These are phyloP conservation scores for Larimichthys polyactis DNA, from an alignment of 2,113 vertebrate species.

Conservation along the genomic window DNA sequence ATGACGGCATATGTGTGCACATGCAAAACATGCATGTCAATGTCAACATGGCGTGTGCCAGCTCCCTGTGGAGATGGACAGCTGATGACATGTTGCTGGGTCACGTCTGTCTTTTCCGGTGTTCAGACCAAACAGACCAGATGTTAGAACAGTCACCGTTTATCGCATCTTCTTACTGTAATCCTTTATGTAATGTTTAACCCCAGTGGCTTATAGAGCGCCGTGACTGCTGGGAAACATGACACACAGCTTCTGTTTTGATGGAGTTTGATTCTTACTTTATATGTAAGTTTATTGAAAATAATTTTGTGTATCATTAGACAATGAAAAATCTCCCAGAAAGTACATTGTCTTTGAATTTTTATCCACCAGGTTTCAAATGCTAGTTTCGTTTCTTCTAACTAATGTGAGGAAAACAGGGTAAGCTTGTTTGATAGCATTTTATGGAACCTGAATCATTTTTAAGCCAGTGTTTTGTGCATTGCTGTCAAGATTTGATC, in stretches of 20 bases:
- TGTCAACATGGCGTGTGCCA: background rate
- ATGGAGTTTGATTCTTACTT: too few relatives aligned
- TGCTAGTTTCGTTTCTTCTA: background rate
- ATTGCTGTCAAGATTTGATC: too few relatives aligned
- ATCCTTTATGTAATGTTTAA: slow-evolving; percentile 72
- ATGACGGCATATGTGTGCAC: background rate
- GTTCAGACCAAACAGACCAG: slow-evolving; percentile 44
- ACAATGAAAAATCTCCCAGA: too few relatives aligned
- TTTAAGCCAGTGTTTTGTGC: too few relatives aligned
- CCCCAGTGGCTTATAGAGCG: slow-evolving; percentile 29
- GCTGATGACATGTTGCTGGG: slow-evolving; percentile 40
- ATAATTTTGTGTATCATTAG: background rate
- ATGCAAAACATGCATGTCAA: background rate
- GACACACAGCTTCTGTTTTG: background rate
- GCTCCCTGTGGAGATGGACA: slow-evolving; percentile 18
- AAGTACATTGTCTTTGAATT: too few relatives aligned
- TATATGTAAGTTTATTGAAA: background rate
- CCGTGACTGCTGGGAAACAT: slow-evolving; percentile 21
- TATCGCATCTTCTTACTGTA: slow-evolving; percentile 54
- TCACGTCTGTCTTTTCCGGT: slow-evolving; percentile 26
- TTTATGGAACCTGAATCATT: background rate
- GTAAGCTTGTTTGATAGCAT: background rate
- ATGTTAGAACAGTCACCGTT: slow-evolving; percentile 57
- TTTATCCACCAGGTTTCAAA: background rate
- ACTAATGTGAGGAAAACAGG: background rate